Evolutionary conservation across 2,113 vertebrate species (phyloP).

Genomic region (Dicrurus megarhynchus): DNA sequence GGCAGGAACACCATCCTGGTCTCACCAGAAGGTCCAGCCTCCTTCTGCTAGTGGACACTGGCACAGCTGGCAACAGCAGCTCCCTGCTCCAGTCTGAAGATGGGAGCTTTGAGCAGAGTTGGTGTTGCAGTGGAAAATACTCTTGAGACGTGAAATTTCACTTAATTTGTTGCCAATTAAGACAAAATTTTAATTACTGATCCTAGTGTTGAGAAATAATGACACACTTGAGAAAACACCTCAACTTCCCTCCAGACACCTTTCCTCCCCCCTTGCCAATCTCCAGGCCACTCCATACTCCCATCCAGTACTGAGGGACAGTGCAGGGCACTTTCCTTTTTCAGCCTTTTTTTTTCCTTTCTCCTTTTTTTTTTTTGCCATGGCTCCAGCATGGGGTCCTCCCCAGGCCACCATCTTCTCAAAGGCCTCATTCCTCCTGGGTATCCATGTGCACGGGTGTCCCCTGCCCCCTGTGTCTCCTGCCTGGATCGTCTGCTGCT

Average conservation of each 20-base stretch:
- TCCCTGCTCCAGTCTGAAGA: neutral
- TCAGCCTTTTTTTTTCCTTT: neutral
- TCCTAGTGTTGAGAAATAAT: neutral
- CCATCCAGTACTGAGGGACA: neutral
- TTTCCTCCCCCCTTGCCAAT: neutral
- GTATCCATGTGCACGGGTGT: rapidly evolving
- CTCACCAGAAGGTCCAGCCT: neutral
- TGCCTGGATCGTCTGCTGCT: rapidly evolving
- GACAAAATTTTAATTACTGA: neutral
- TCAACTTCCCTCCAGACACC: neutral
- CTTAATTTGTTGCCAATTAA: neutral
- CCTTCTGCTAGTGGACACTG: neutral
- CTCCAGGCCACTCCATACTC: neutral
- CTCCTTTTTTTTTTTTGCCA: neutral
- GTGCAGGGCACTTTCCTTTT: neutral
- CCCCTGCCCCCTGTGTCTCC: neutral
- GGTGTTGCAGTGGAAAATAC: neutral
- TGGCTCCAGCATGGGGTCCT: neutral
- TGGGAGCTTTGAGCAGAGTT: neutral
- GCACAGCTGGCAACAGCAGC: neutral
- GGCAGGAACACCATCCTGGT: neutral
- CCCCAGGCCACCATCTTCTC: neutral
- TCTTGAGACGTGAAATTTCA: neutral
- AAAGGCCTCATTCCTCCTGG: neutral
- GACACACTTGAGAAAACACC: neutral